Percentiles rank a stretch among this genome's conserved stretches.
These are phyloP conservation scores for Latheticus oryzae DNA, from an alignment of 2,888 invertebrate species.

Conservation along the genomic window DNA sequence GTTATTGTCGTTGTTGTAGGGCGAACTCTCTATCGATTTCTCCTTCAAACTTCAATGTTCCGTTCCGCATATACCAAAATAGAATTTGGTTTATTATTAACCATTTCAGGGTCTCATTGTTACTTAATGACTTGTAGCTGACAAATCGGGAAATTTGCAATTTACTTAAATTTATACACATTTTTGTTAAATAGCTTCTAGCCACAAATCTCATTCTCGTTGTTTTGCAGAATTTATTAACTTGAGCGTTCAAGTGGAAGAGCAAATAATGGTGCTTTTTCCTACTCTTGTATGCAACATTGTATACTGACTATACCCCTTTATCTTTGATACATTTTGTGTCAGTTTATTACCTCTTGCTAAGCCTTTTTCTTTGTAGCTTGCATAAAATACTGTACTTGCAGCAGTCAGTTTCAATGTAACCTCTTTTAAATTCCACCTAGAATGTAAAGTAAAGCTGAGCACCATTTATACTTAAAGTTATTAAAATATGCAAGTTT, in stretches of 20 bases:
- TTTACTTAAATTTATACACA: too few species aligned
- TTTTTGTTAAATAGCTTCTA: slow-evolving; percentile 10
- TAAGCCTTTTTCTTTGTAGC: slow-evolving; percentile 26
- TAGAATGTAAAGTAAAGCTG: not conserved
- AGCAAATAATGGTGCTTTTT: slow-evolving; percentile 26
- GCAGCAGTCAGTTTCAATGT: slow-evolving; percentile 1
- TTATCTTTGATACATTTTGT: slow-evolving; percentile 41
- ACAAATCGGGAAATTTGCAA: too few species aligned
- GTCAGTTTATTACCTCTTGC: slow-evolving; percentile 32
- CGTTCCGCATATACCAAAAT: slow-evolving; percentile 14
- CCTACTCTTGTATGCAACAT: slow-evolving; percentile 34
- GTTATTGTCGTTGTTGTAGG: slow-evolving; percentile 25
- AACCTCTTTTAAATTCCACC: not conserved
- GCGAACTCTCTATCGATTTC: slow-evolving; percentile 20
- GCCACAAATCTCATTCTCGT: slow-evolving; percentile 20
- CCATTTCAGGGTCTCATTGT: slow-evolving; percentile 4
- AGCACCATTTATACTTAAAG: slow-evolving; percentile 1
- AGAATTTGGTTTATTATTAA: slow-evolving; percentile 25
- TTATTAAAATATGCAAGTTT: slow-evolving; percentile 12
- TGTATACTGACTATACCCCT: slow-evolving; percentile 34
- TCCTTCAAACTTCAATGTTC: not conserved
- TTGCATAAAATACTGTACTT: slow-evolving; percentile 19
- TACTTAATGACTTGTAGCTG: not conserved
- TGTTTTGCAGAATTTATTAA: slow-evolving; percentile 27
- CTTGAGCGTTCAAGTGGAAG: slow-evolving; percentile 22